Evolutionary conservation across 2,797 vertebrate species (phyloP).

Genomic region (Siniperca obscura): DNA sequence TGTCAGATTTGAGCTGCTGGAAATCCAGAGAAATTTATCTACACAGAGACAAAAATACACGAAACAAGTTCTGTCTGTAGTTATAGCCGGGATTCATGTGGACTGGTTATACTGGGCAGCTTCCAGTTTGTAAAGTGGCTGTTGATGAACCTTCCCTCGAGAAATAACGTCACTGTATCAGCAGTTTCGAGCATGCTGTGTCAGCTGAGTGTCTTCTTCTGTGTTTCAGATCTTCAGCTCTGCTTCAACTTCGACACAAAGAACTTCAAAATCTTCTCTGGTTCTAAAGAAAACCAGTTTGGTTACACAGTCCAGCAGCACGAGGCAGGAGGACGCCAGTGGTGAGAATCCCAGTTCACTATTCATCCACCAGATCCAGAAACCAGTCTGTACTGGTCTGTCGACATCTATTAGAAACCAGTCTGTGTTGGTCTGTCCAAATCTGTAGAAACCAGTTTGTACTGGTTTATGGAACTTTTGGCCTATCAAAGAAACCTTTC

Average conservation of each 20-base stretch:
- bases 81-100: not conserved
- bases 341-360: slow-evolving; percentile 57
- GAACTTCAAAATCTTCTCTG: slow-evolving; percentile 87
- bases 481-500: not conserved
- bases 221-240: slow-evolving; percentile 83
- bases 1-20: not conserved
- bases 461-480: too few relatives aligned
- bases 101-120: slow-evolving; percentile 10
- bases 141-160: not conserved
- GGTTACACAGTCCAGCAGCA: slow-evolving; percentile 97
- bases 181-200: too few relatives aligned
- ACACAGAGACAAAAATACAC: not conserved
- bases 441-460: too few relatives aligned
- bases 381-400: not conserved
- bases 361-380: not conserved
- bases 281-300: slow-evolving; percentile 90
- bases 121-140: not conserved
- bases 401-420: too few relatives aligned
- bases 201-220: slow-evolving; percentile 13
- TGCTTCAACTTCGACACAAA: slow-evolving; percentile 93
- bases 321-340: slow-evolving; percentile 85
- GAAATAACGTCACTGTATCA: not conserved
- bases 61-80: not conserved
- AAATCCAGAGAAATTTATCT: not conserved
- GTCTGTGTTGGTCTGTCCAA: too few relatives aligned